A percentile compares a stretch with the other conserved stretches of the same genome.
These are phyloP conservation scores for Blastomussa wellsi DNA, from an alignment of 92 coral and sea anemone genomes.

Conservation along the genomic window DNA sequence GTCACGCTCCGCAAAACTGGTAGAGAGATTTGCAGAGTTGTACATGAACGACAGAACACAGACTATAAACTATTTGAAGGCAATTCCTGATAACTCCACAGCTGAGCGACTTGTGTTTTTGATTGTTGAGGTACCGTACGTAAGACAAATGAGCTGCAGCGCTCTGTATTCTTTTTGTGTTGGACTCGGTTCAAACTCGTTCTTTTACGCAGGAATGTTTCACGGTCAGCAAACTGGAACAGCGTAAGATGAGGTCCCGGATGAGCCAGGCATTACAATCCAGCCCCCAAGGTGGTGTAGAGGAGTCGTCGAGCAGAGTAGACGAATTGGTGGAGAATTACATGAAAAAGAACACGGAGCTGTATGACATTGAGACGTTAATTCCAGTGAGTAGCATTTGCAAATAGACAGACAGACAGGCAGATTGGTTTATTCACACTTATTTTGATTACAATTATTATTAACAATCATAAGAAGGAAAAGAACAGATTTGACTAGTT, in stretches of 20 bases:
- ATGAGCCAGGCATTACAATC: conserved; percentile 83
- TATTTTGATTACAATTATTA: too few species aligned
- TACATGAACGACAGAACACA: conserved; percentile 69
- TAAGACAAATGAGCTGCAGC: neutral
- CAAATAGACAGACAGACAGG: too few species aligned
- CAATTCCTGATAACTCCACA: conserved; percentile 62
- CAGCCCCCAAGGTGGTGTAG: conserved; percentile 41
- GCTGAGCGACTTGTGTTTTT: conserved; percentile 69
- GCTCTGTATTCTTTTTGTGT: neutral
- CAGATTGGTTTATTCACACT: too few species aligned
- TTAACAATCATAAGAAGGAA: too few species aligned
- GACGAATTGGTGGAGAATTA: conserved; percentile 79
- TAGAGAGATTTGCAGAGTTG: conserved; percentile 70
- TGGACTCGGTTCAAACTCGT: neutral
- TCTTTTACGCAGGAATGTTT: conserved; percentile 72
- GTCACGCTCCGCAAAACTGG: conserved; percentile 57
- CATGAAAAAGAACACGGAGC: conserved; percentile 68
- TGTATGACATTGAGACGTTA: conserved; percentile 60
- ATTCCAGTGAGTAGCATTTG: conserved; percentile 57
- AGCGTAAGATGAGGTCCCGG: conserved; percentile 74
- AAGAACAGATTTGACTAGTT: too few species aligned
- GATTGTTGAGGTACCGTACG: conserved; percentile 82
- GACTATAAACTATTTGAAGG: conserved; percentile 57
- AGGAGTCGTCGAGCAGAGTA: conserved; percentile 38
- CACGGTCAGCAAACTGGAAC: conserved; percentile 74